Percentiles rank a stretch among this genome's conserved stretches.
These are phyloP conservation scores for Capricornis sumatraensis DNA, from an alignment of 2,113 vertebrate species.

Conservation along the genomic window DNA sequence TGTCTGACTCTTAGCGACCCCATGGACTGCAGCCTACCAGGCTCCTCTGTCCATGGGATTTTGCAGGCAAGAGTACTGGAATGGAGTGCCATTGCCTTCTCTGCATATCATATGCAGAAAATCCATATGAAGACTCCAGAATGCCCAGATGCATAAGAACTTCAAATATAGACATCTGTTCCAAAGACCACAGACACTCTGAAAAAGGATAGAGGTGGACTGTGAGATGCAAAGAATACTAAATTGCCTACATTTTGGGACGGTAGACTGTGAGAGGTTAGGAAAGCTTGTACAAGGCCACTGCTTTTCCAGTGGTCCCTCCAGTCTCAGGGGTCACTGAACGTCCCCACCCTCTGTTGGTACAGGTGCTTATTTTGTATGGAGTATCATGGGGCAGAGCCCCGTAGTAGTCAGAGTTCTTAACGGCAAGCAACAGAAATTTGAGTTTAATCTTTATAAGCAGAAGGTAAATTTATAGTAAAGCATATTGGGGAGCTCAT, in stretches of 20 bases:
- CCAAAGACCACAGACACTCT: background rate
- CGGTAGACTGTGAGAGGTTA: background rate
- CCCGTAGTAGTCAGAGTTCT: background rate
- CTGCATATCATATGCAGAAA: background rate
- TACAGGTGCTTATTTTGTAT: background rate
- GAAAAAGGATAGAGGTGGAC: background rate
- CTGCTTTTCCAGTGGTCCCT: background rate
- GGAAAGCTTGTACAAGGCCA: background rate
- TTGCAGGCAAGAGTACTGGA: background rate
- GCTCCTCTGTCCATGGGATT: background rate
- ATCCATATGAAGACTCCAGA: background rate
- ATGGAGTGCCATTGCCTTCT: background rate
- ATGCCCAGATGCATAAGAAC: too few relatives aligned
- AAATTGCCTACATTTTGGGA: background rate
- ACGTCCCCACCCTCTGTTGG: accelerated
- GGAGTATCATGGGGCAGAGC: background rate
- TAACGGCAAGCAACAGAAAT: background rate
- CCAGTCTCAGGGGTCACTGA: background rate
- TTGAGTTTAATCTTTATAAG: background rate
- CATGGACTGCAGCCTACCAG: background rate
- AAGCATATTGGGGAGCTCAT: background rate
- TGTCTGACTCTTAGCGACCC: too few relatives aligned
- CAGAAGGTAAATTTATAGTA: background rate
- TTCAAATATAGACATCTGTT: background rate
- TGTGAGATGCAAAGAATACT: background rate